Percentiles rank a stretch among this genome's conserved stretches.
Evolutionary conservation across 2,113 vertebrate genomes (phyloP).

Genomic region (Sialia sialis): DNA sequence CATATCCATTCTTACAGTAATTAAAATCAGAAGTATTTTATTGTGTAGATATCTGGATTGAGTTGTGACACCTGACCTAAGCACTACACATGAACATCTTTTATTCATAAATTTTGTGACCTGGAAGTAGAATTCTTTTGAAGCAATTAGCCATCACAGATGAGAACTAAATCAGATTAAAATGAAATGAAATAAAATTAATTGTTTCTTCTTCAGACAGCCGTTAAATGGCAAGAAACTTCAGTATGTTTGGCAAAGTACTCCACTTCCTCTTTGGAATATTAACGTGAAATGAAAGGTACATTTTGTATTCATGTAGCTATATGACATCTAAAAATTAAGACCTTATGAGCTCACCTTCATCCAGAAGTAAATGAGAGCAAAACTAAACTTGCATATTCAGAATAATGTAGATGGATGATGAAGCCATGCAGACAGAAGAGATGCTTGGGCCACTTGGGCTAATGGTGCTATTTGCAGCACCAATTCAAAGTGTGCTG

Average conservation of each 20-base stretch:
- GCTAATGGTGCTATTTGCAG: background rate
- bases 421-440: background rate
- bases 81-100: background rate
- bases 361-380: background rate
- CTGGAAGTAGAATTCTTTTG: background rate
- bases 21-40: background rate
- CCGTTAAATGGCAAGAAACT: background rate
- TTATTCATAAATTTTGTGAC: slow-evolving; percentile 20
- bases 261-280: background rate
- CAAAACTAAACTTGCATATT: background rate
- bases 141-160: background rate
- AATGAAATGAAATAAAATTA: background rate
- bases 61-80: background rate
- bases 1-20: background rate
- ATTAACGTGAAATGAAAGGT: background rate
- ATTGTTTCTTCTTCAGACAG: background rate
- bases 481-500: background rate
- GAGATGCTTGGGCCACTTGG: background rate
- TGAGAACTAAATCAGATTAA: background rate
- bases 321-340: background rate
- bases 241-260: background rate
- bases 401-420: background rate
- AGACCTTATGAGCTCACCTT: background rate
- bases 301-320: background rate
- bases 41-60: background rate